Evolutionary conservation across 1,140 invertebrate genomes (phyloP), one percentile per base, ranked within the genome.

Genomic region (Drosophila pseudoananassae): DNA sequence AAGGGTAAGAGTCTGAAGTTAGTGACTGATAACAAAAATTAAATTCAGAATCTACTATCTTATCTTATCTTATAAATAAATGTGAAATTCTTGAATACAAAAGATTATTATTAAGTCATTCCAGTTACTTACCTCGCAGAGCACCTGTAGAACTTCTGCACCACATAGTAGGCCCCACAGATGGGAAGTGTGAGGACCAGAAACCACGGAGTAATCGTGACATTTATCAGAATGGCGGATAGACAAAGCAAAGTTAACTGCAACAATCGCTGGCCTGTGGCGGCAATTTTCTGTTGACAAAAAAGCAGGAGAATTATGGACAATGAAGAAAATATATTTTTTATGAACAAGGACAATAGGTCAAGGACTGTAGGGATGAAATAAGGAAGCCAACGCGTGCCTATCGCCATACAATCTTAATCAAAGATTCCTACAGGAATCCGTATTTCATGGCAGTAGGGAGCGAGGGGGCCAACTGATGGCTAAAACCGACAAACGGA

Each of bases 141-240:
- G 52, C 92, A 93, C 66, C 95, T 93, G 90, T 96, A 97, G 82
- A 96, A 94, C 70, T 94, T 93, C 79, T 96, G 96, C 20, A 96
- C 92, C 6, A 92, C 90, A 80, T 95, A 95, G 90, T 96, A 96
- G 60, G 94, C 91, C 4, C 93, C 68, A 40, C 95, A 93, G 3
- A 95, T 94, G 1, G 95, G 95, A 20, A 96, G 63, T 15, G 95
- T 94, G 6, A 95, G 93, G 1, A 95, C 76, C 15, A 96, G 78
- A 60, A 95, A 96, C 95, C 95, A 96, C 2, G 95, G 95, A 9
- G 95, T 95, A 10, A 96, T 93, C 14, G 94, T 92, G 1, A 94
- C 93, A 92, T 96, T 96, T 8, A 97, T 94, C 9, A 96, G 75
- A 58, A 96, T 94, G 4, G 95, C 95, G 2, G 95, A 96, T 2